These are phyloP conservation scores for Drosophila trapezifrons DNA, from an alignment of 1,140 invertebrate species.

Conservation along the genomic window DNA sequence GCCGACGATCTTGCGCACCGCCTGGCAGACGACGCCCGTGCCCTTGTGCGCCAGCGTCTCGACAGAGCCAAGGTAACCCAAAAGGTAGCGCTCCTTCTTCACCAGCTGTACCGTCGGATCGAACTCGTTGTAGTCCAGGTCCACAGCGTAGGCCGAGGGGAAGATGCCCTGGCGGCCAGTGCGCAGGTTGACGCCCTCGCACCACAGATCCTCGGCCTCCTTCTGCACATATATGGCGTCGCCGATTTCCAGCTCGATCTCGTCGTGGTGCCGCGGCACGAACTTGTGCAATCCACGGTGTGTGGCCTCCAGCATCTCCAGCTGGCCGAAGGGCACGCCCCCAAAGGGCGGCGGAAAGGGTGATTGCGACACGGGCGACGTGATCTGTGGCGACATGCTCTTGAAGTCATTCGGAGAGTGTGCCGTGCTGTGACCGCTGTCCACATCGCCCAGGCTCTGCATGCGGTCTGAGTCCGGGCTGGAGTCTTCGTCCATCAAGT, in stretches of 20 bases:
- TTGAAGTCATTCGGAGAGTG: constrained; percentile 94
- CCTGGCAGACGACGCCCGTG: constrained; percentile 93
- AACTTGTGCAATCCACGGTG: constrained; percentile 98
- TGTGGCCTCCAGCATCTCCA: constrained; percentile 96
- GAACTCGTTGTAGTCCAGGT: constrained; percentile 97
- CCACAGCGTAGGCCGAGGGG: constrained; percentile 97
- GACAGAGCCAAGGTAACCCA: constrained; percentile 97
- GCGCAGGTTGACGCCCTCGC: constrained; percentile 97
- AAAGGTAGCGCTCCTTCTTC: constrained; percentile 93
- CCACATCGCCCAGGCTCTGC: constrained; percentile 89
- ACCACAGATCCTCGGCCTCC: constrained; percentile 98
- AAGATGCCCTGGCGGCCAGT: constrained; percentile 97
- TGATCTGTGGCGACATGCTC: constrained; percentile 90
- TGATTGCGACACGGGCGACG: constrained; percentile 85
- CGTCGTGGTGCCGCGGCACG: constrained; percentile 96
- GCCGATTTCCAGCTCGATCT: constrained; percentile 98
- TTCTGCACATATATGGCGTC: constrained; percentile 98
- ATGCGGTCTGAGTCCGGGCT: constrained; percentile 93
- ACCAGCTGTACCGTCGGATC: constrained; percentile 93
- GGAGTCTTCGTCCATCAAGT: constrained; percentile 91
- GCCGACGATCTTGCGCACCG: constrained; percentile 92
- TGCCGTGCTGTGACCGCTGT: constrained; percentile 94
- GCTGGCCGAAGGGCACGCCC: constrained; percentile 90
- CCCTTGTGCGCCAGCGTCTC: constrained; percentile 97
- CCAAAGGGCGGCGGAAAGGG: constrained; percentile 86